Percentiles rank a stretch among this genome's conserved stretches.
Evolutionary conservation across 2,113 vertebrate genomes (phyloP).

Genomic region (Candoia aspera): DNA sequence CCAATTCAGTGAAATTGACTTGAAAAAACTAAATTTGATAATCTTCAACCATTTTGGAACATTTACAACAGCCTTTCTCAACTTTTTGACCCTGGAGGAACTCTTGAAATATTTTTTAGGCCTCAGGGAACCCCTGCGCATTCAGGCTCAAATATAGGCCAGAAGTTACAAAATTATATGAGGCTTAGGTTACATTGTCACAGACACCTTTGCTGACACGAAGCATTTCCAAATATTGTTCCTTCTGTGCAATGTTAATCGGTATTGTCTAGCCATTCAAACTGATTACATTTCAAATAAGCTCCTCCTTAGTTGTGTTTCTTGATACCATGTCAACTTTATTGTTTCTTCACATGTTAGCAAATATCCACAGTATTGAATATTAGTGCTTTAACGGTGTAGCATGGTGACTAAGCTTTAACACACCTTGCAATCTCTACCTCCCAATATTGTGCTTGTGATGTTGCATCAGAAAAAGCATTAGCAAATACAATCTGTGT

Average conservation of each 20-base stretch:
- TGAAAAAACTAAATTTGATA: background rate
- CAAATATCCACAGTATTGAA: conserved; percentile 18
- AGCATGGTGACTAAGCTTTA: background rate
- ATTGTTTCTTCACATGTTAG: accelerated
- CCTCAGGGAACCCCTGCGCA: no score
- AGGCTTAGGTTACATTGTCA: background rate
- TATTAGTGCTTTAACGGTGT: no score
- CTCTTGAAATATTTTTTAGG: no score
- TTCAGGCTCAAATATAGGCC: no score
- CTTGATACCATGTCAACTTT: background rate
- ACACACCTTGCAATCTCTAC: background rate
- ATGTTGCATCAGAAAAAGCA: no score
- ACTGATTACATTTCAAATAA: background rate
- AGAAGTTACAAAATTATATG: no score
- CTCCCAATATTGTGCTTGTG: no score
- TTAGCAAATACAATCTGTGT: no score
- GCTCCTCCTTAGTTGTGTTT: background rate
- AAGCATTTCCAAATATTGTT: background rate
- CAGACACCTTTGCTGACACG: background rate
- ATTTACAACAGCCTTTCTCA: background rate
- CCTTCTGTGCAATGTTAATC: background rate
- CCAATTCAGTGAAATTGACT: background rate
- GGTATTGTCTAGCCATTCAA: background rate
- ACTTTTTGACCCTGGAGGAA: no score
- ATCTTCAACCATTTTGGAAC: background rate